Evolutionary conservation across 2,113 vertebrate species (phyloP), one percentile per base, ranked within the genome.

Genomic region (Thermophis baileyi): DNA sequence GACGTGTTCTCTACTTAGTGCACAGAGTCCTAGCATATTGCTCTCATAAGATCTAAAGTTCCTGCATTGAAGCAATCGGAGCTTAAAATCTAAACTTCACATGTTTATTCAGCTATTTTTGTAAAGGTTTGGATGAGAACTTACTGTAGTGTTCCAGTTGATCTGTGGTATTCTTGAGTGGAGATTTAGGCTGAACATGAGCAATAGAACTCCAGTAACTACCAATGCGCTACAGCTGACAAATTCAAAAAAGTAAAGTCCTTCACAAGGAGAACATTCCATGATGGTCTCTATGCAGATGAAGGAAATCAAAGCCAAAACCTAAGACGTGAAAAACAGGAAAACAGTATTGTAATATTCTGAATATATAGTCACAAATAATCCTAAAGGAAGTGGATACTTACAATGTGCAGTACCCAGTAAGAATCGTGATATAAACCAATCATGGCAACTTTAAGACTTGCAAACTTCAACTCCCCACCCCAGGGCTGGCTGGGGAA

Each of bases 251-350:
- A 99, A 99, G 97, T 99, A 99, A 94, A 99, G 98, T 74, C 98
- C 99, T 96, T 98, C 98, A 1, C 99, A 99, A 0, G 98, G 99
- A 87, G 98, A 98, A 90, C 99, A 99, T 96, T 98, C 97, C 98
- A 99, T 99, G 97, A 99, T 98, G 49, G 99, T 99, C 98, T 99
- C 99, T 50, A 99, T 99, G 97, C 98, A 99, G 98, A 99, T 99
- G 97, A 99, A 99, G 0, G 98, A 97, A 0, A 99, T 98, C 92
- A 99, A 96, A 25, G 99, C 98, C 93, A 99, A 96, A 57, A 98
- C 95, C 99, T 99, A 95, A 85, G 89, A 94, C 95, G 95, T 94
- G 95, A 96, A 97, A 92, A 90, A 95, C 96, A 25, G 93, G 94
- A 40, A 97, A 96, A 97, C 94, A 96, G 85, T 96, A 95, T 92